A percentile compares a stretch with the other conserved stretches of the same genome.
phyloP scores from a whole-genome alignment of 1,140 invertebrate species.

The Drosophila ananassae region DNA sequence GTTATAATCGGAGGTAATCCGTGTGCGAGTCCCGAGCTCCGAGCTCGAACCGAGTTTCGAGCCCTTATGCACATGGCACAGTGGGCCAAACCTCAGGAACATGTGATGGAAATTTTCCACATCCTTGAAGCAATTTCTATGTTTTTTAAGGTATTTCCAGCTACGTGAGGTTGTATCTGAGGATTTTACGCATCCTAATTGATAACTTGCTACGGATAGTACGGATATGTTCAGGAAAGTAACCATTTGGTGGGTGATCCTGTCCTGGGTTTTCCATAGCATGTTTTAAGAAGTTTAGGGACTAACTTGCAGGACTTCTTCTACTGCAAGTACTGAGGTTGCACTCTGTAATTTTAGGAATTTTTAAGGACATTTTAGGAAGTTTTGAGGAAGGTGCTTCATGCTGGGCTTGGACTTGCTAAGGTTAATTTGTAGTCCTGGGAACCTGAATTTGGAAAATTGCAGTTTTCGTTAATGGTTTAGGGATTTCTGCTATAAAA shows the following conservation, averaged over 20 bases:
- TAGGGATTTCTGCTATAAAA: background rate
- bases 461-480: slow-evolving; percentile 3
- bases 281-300: slow-evolving; percentile 12
- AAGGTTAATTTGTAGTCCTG: slow-evolving; percentile 8
- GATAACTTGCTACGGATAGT: slow-evolving; percentile 55
- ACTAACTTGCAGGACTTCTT: background rate
- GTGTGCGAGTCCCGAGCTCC: slow-evolving; percentile 41
- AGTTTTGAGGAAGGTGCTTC: slow-evolving; percentile 3
- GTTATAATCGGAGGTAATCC: slow-evolving; percentile 76
- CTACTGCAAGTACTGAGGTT: background rate
- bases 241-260: background rate
- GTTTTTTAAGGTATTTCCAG: slow-evolving; percentile 45
- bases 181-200: slow-evolving; percentile 40
- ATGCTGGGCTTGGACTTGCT: slow-evolving; percentile 36
- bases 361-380: slow-evolving; percentile 2
- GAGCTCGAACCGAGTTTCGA: slow-evolving; percentile 29
- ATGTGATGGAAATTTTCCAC: slow-evolving; percentile 51
- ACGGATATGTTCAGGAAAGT: slow-evolving; percentile 23
- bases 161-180: slow-evolving; percentile 23
- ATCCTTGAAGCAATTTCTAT: slow-evolving; percentile 35
- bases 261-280: slow-evolving; percentile 13
- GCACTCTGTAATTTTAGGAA: background rate
- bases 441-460: slow-evolving; percentile 19
- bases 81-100: slow-evolving; percentile 53
- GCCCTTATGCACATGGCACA: slow-evolving; percentile 78